Conservation (phyloP, 2,113 vertebrate species). For the Rhinolophus ferrumequinum region DNA sequence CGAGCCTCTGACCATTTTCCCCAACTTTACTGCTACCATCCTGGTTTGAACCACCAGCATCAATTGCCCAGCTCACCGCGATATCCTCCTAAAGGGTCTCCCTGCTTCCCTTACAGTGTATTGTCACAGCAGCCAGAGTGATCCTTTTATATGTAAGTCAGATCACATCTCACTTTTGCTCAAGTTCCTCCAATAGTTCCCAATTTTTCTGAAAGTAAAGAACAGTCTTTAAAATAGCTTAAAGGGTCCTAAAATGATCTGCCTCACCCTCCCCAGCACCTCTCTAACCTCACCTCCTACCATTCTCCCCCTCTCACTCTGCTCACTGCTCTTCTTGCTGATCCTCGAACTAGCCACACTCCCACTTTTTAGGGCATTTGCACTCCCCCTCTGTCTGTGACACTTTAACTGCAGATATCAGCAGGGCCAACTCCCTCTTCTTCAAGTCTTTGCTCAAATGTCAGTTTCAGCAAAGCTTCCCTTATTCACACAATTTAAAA, state of each 20-base stretch:
- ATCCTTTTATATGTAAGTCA: neutral
- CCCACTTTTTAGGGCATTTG: neutral
- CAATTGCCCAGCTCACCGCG: neutral
- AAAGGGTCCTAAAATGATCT: neutral
- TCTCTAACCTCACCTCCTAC: neutral
- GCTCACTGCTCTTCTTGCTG: neutral
- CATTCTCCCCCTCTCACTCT: neutral
- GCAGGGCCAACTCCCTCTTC: neutral
- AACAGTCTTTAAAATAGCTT: neutral
- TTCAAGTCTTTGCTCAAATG: neutral
- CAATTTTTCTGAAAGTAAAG: neutral
- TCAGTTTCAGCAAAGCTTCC: neutral
- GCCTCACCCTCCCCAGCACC: neutral
- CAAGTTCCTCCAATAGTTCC: neutral
- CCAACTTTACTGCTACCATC: neutral
- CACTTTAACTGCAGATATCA: neutral
- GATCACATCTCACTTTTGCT: slow-evolving; percentile 1
- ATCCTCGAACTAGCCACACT: neutral
- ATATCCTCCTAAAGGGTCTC: neutral
- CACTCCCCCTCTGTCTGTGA: neutral
- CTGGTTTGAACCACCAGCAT: neutral
- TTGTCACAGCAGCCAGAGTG: neutral
- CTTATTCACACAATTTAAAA: neutral
- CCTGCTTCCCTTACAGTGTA: neutral
- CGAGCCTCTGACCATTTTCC: neutral